Evolutionary conservation across 2,888 invertebrate species (phyloP).

Genomic region (Mimachlamys varia): DNA sequence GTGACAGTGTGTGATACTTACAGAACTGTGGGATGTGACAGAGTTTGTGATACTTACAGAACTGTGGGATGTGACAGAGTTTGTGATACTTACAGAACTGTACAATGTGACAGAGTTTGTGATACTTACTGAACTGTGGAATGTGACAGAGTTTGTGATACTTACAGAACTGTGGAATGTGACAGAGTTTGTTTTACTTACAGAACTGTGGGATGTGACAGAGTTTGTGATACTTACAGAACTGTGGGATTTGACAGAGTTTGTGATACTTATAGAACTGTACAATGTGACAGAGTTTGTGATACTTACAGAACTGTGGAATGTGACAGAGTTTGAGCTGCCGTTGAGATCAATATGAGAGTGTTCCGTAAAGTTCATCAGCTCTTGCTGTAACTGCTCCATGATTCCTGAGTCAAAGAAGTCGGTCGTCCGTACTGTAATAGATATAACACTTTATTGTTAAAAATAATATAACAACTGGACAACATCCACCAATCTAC

Average conservation of each 20-base stretch:
- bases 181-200: not conserved
- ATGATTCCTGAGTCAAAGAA: conserved; percentile 96
- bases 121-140: not conserved
- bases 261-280: conserved; percentile 38
- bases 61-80: not conserved
- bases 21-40: conserved; percentile 1
- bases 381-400: conserved; percentile 94
- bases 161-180: conserved; percentile 10
- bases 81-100: not conserved
- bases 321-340: conserved; percentile 78
- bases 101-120: not conserved
- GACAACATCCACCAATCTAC: not conserved
- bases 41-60: not conserved
- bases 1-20: not conserved
- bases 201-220: conserved; percentile 1
- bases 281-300: conserved; percentile 43
- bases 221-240: not conserved
- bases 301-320: conserved; percentile 79
- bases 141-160: not conserved
- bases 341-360: conserved; percentile 77
- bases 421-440: conserved; percentile 95
- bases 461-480: not conserved
- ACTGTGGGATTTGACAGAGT: not conserved
- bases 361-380: conserved; percentile 84
- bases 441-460: conserved; percentile 35